Evolutionary conservation across 2,113 vertebrate species (phyloP).

Genomic region (Oreocharis arfaki): DNA sequence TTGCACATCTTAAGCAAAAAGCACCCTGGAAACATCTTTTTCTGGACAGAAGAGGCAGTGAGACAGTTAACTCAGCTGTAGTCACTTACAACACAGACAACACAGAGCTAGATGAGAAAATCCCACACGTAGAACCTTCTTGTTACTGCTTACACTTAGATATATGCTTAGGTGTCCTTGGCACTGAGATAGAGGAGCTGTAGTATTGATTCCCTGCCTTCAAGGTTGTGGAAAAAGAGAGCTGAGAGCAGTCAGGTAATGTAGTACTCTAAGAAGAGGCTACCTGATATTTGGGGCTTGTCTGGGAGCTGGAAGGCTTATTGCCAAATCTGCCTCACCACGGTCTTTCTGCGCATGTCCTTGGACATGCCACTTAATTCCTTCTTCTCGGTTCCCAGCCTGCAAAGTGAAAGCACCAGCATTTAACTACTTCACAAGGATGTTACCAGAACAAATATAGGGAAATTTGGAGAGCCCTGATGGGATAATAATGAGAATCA

Average conservation of each 20-base stretch:
- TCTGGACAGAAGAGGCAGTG: not conserved
- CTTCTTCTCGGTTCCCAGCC: not conserved
- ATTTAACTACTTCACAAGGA: not conserved
- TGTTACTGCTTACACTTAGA: not conserved
- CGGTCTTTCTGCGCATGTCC: not conserved
- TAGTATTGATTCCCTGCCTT: not conserved
- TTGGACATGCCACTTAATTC: not conserved
- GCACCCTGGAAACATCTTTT: not conserved
- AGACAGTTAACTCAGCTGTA: not conserved
- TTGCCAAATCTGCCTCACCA: not conserved
- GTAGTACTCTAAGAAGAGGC: not conserved
- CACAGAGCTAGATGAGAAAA: not conserved
- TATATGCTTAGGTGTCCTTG: not conserved
- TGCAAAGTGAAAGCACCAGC: not conserved
- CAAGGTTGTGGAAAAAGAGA: not conserved
- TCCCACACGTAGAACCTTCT: not conserved
- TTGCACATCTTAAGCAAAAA: not conserved
- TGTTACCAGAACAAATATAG: not conserved
- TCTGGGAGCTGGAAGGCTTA: not conserved
- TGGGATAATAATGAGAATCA: constrained; percentile 3
- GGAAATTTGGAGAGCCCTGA: not conserved
- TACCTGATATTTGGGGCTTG: not conserved
- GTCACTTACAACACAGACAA: not conserved
- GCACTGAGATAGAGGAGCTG: not conserved
- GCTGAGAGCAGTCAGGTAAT: not conserved